A percentile compares a stretch with the other conserved stretches of the same genome.
phyloP scores from a whole-genome alignment of 35 echinoderm and acorn worm species.

The Chiridota heheva region DNA sequence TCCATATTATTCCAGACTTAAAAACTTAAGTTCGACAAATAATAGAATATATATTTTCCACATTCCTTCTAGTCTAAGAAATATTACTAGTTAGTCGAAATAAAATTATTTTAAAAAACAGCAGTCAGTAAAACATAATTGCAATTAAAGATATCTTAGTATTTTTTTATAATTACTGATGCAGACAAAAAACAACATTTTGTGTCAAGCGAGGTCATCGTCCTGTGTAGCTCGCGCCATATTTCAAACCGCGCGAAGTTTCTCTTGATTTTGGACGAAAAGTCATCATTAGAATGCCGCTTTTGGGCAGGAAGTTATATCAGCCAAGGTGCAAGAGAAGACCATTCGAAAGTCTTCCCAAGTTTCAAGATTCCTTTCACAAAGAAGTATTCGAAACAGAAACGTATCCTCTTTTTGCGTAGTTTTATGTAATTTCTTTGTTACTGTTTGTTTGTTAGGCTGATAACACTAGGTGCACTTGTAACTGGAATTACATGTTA shows the following conservation, averaged over 20 bases:
- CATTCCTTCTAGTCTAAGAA: too few relatives aligned
- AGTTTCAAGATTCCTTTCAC: slow-evolving; percentile 79
- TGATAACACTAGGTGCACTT: slow-evolving; percentile 47
- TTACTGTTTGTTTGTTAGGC: neutral
- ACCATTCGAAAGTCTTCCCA: slow-evolving; percentile 7
- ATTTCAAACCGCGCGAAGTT: slow-evolving; percentile 53
- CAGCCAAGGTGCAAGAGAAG: slow-evolving; percentile 35
- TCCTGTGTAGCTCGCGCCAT: slow-evolving; percentile 49
- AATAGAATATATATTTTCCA: too few relatives aligned
- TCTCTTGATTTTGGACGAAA: slow-evolving; percentile 37
- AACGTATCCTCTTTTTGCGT: slow-evolving; percentile 76
- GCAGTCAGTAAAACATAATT: too few relatives aligned
- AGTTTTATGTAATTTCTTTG: slow-evolving; percentile 26
- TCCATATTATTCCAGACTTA: too few relatives aligned
- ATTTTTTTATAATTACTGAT: too few relatives aligned
- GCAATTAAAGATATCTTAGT: too few relatives aligned
- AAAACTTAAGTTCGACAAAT: too few relatives aligned
- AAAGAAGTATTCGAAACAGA: slow-evolving; percentile 81
- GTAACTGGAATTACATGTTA: too few relatives aligned
- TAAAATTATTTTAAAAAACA: too few relatives aligned
- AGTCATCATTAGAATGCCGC: slow-evolving; percentile 23
- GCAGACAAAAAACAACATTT: too few relatives aligned
- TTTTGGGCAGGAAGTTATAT: slow-evolving; percentile 50
- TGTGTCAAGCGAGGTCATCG: slow-evolving; percentile 22
- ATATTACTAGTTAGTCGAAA: too few relatives aligned